These are phyloP conservation scores for Ursus arctos DNA, from an alignment of 2,113 vertebrate species.

Conservation along the genomic window DNA sequence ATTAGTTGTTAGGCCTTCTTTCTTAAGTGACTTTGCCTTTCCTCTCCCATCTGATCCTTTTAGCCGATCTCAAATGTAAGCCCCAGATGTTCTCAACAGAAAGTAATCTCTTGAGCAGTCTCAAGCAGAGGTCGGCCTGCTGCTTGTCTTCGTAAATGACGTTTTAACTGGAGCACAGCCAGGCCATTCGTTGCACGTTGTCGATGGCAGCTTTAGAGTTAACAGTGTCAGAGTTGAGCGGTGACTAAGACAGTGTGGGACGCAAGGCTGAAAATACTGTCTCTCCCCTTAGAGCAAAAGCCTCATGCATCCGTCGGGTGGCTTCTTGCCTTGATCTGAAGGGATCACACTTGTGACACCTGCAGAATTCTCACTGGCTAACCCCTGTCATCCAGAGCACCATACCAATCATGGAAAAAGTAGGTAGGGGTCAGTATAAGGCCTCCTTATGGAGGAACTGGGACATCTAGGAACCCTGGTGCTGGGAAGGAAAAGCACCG, in stretches of 20 bases:
- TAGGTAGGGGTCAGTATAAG: neutral
- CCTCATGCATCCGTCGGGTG: neutral
- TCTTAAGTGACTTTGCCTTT: neutral
- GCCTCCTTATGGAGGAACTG: neutral
- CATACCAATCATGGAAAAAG: neutral
- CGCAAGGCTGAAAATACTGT: neutral
- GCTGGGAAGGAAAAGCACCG: neutral
- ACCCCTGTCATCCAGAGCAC: neutral
- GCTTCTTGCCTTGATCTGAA: neutral
- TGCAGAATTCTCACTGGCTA: neutral
- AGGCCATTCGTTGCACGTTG: neutral
- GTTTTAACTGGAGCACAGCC: neutral
- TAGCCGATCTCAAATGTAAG: neutral
- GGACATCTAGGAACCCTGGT: neutral
- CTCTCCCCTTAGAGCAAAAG: neutral
- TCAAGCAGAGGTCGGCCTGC: neutral
- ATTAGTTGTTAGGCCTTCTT: neutral
- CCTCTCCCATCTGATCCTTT: neutral
- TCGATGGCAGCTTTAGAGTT: neutral
- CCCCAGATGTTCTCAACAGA: neutral
- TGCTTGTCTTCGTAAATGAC: neutral
- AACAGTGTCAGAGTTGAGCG: neutral
- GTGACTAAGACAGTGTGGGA: neutral
- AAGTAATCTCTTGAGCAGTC: neutral
- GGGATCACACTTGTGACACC: neutral